These are phyloP conservation scores for Oplegnathus fasciatus DNA, from an alignment of 2,113 vertebrate genomes.

Conservation along the genomic window DNA sequence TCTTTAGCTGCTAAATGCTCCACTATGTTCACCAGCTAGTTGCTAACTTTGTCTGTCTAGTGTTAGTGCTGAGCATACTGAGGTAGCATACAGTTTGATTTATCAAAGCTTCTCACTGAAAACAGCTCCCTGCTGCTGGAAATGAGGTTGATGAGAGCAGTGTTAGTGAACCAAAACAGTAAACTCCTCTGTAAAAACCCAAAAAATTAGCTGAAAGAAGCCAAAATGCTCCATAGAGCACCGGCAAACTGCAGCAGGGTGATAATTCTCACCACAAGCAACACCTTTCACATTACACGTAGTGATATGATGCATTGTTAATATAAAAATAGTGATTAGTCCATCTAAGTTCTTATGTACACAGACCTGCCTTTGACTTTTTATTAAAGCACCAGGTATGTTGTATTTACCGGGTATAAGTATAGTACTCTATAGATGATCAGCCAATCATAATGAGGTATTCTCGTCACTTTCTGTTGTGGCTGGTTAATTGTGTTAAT, in stretches of 20 bases:
- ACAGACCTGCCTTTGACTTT: not conserved
- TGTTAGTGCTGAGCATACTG: too few species aligned
- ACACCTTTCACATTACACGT: not conserved
- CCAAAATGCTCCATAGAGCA: not conserved
- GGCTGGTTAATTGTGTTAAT: not conserved
- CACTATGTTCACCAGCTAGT: too few species aligned
- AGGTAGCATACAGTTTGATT: too few species aligned
- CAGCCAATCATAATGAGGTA: not conserved
- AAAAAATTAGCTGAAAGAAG: not conserved
- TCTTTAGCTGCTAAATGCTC: too few species aligned
- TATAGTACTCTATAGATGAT: not conserved
- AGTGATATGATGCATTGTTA: not conserved
- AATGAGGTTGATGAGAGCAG: too few species aligned
- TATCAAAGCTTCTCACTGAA: too few species aligned
- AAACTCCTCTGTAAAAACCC: too few species aligned
- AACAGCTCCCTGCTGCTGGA: too few species aligned
- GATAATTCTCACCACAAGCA: not conserved
- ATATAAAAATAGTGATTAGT: not conserved
- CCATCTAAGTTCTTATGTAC: not conserved
- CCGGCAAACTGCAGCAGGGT: not conserved
- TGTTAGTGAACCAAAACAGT: too few species aligned
- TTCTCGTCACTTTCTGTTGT: not conserved
- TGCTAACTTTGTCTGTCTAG: too few species aligned
- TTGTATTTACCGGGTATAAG: too few species aligned
- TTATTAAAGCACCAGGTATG: not conserved